phyloP scores from a whole-genome alignment of 2,797 vertebrate genomes.

The Sciurus carolinensis region DNA sequence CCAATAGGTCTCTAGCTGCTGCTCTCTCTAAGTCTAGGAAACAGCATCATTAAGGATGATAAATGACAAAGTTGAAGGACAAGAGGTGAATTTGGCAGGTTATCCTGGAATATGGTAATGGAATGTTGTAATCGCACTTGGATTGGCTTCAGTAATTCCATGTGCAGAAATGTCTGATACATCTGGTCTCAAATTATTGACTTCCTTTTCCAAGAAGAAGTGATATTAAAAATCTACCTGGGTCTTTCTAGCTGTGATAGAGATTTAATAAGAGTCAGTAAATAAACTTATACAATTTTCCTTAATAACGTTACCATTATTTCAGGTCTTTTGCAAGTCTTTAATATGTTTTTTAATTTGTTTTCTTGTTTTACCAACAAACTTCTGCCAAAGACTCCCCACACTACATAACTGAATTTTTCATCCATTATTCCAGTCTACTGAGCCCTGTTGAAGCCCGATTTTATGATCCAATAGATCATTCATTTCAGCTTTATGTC shows the following conservation, averaged over 20 bases:
- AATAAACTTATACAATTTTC: not conserved
- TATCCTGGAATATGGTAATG: constrained; percentile 70
- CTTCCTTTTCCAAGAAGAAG: constrained; percentile 57
- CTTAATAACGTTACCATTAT: not conserved
- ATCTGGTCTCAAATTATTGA: constrained; percentile 68
- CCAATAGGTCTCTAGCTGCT: constrained; percentile 84
- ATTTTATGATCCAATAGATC: constrained; percentile 56
- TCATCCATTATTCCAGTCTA: constrained; percentile 61
- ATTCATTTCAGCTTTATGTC: constrained; percentile 55
- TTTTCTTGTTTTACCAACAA: not conserved
- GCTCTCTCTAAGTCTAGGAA: constrained; percentile 80
- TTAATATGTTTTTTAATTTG: not conserved
- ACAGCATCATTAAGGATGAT: constrained; percentile 82
- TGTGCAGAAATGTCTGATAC: constrained; percentile 56
- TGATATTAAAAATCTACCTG: constrained; percentile 42
- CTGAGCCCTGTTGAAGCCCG: constrained; percentile 56
- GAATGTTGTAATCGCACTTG: constrained; percentile 65
- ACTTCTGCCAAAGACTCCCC: constrained; percentile 12
- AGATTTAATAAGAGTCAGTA: not conserved
- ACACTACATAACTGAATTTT: constrained; percentile 48
- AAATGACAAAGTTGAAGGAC: constrained; percentile 73
- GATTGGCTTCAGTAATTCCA: constrained; percentile 59
- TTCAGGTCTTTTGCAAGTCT: constrained; percentile 27
- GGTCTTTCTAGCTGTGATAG: not conserved
- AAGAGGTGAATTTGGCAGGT: constrained; percentile 67